phyloP scores from a whole-genome alignment of 1,140 invertebrate genomes.

The Lethrus apterus region DNA sequence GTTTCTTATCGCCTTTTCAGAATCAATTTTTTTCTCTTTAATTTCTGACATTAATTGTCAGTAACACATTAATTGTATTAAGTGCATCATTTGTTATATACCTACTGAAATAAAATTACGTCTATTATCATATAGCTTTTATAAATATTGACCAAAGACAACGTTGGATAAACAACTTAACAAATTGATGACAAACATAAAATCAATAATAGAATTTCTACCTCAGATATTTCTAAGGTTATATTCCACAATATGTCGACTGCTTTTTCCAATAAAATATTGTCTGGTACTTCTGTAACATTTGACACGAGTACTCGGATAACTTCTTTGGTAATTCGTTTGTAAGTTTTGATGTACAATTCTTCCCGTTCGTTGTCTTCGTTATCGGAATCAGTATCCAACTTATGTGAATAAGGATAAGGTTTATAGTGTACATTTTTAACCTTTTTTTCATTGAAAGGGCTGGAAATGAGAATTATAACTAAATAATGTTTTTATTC shows the following conservation, averaged over 20 bases:
- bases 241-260: conserved; percentile 21
- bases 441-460: conserved; percentile 20
- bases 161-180: too few species aligned
- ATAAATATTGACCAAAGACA: too few species aligned
- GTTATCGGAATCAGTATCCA: conserved; percentile 17
- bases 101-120: neutral
- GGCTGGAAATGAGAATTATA: conserved; percentile 4
- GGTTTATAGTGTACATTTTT: conserved; percentile 32
- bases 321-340: conserved; percentile 18
- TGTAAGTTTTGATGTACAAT: conserved; percentile 10
- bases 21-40: conserved; percentile 10
- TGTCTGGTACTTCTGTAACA: conserved; percentile 18
- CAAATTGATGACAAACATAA: too few species aligned
- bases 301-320: conserved; percentile 21
- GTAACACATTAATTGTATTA: too few species aligned
- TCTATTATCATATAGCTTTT: neutral
- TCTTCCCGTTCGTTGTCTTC: conserved; percentile 25
- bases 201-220: too few species aligned
- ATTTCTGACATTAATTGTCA: too few species aligned
- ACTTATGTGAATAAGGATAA: too few species aligned
- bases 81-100: too few species aligned
- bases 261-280: conserved; percentile 23
- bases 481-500: too few species aligned
- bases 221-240: conserved; percentile 19
- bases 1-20: too few species aligned